Percentiles rank a stretch among this genome's conserved stretches.
These are phyloP conservation scores for Protobothrops flavoviridis DNA, from an alignment of 2,113 vertebrate species.

Conservation along the genomic window DNA sequence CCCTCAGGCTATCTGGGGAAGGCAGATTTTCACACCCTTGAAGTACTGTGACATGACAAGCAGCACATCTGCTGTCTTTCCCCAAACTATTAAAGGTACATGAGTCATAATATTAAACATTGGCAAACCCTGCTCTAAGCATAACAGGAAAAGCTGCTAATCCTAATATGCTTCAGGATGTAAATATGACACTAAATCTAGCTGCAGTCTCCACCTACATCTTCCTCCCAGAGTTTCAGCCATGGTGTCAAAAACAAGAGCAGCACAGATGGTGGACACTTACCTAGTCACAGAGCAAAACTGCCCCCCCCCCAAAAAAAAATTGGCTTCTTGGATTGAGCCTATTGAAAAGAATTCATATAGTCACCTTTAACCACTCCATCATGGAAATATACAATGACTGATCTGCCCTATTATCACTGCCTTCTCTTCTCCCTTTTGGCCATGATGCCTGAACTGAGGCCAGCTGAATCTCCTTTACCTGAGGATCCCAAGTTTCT, in stretches of 20 bases:
- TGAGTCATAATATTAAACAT: not conserved
- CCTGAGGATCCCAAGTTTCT: not conserved
- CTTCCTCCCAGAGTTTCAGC: not conserved
- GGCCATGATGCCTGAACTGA: not conserved
- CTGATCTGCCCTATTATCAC: not conserved
- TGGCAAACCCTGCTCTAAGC: not conserved
- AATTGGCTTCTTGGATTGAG: not conserved
- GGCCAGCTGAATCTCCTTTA: not conserved
- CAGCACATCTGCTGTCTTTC: not conserved
- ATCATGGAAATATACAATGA: not conserved
- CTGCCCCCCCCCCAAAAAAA: not conserved
- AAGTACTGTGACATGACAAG: not conserved
- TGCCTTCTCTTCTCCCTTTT: not conserved
- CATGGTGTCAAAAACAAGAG: not conserved
- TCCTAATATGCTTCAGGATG: not conserved
- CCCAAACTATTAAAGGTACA: not conserved
- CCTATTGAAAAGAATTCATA: not conserved
- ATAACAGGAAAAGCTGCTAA: not conserved
- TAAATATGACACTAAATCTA: not conserved
- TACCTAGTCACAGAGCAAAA: not conserved
- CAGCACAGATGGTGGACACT: not conserved
- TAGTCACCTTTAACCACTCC: not conserved
- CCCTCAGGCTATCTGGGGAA: not conserved
- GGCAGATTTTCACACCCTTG: not conserved
- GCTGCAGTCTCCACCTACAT: not conserved